Conservation (phyloP, 2,797 vertebrate genomes). For the Thaleichthys pacificus region DNA sequence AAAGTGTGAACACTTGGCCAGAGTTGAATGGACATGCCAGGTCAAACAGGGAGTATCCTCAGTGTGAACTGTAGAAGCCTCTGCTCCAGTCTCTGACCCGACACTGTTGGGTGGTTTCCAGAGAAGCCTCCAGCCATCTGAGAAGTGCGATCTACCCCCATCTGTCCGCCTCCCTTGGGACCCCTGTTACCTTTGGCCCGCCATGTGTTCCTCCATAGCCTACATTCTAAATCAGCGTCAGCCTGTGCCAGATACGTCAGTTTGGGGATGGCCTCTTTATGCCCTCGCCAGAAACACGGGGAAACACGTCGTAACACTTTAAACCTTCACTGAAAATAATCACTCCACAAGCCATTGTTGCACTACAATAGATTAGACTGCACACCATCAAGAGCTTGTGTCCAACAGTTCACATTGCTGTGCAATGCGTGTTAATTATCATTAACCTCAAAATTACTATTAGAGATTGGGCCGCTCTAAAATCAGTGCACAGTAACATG, state of each 20-base stretch:
- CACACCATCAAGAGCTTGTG: slow-evolving; percentile 36
- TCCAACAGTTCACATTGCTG: slow-evolving; percentile 51
- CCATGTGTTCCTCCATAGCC: slow-evolving; percentile 63
- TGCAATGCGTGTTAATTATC: slow-evolving; percentile 46
- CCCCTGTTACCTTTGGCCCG: slow-evolving; percentile 55
- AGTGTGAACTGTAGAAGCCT: slow-evolving; percentile 39
- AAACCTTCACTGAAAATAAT: slow-evolving; percentile 44
- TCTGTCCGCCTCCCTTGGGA: slow-evolving; percentile 61
- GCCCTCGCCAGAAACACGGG: slow-evolving; percentile 22
- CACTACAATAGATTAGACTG: slow-evolving; percentile 39
- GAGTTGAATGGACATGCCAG: slow-evolving; percentile 35
- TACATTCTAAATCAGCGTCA: slow-evolving; percentile 66
- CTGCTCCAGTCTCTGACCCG: slow-evolving; percentile 55
- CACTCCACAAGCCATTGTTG: slow-evolving; percentile 30
- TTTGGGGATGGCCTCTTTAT: slow-evolving; percentile 22
- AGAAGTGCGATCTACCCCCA: slow-evolving; percentile 56
- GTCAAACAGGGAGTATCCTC: slow-evolving; percentile 52
- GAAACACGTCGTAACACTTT: slow-evolving; percentile 26
- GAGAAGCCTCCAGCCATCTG: slow-evolving; percentile 40
- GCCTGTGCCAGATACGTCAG: slow-evolving; percentile 58
- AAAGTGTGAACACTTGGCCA: slow-evolving; percentile 11
- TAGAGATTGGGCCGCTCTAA: slow-evolving; percentile 34
- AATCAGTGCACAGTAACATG: slow-evolving; percentile 42
- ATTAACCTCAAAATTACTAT: slow-evolving; percentile 48
- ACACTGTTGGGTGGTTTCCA: slow-evolving; percentile 50